Conservation (phyloP, 2,797 vertebrate species). For the Poecilia velifera region DNA sequence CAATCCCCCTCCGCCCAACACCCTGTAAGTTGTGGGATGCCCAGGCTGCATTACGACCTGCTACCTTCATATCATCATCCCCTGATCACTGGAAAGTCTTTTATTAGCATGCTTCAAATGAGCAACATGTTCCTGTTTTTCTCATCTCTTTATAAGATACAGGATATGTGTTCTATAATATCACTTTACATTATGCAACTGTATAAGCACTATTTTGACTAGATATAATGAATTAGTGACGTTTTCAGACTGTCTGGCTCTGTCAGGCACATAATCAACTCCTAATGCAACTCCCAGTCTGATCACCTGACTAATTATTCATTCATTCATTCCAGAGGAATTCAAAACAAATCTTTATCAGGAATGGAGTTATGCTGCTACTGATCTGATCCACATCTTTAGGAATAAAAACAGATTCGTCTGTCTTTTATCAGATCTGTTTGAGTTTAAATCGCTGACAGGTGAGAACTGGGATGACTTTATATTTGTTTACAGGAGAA, state of each 20-base stretch:
- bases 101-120: not conserved
- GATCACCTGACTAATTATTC: not conserved
- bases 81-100: not conserved
- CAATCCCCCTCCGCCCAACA: too few relatives aligned
- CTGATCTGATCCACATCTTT: not conserved
- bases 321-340: slow-evolving; percentile 1
- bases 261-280: not conserved
- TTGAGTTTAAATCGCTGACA: not conserved
- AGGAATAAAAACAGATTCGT: not conserved
- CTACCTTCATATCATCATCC: not conserved
- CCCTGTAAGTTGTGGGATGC: not conserved
- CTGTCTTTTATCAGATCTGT: not conserved
- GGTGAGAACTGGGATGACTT: not conserved
- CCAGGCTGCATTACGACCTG: not conserved
- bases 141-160: slow-evolving; percentile 1
- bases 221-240: not conserved
- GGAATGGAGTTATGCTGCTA: not conserved
- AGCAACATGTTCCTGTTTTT: not conserved
- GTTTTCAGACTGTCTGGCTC: not conserved
- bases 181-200: not conserved
- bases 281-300: not conserved
- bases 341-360: not conserved
- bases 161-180: not conserved
- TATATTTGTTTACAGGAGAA: not conserved
- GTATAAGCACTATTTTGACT: not conserved